Conservation (phyloP, 2,113 vertebrate genomes). For the Illadopsis cleaveri region DNA sequence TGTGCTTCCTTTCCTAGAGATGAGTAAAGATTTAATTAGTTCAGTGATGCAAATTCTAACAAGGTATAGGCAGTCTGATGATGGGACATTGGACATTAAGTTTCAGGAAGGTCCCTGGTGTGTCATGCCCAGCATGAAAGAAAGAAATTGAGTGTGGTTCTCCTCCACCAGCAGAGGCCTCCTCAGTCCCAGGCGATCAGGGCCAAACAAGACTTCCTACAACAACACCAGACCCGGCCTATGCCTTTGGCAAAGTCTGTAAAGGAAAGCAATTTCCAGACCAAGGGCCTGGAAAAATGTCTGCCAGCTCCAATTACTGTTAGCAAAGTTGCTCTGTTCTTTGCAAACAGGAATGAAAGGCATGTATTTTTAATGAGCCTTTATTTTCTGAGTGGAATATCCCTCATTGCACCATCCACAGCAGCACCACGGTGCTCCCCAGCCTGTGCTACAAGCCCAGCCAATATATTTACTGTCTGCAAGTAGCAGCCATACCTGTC, state of each 20-base stretch:
- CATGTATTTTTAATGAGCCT: not conserved
- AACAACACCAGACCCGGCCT: not conserved
- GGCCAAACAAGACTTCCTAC: not conserved
- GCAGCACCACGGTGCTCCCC: accelerated
- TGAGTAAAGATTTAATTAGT: not conserved
- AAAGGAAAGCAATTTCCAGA: not conserved
- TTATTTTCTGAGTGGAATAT: not conserved
- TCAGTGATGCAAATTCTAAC: not conserved
- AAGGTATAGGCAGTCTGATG: not conserved
- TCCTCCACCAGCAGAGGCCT: accelerated
- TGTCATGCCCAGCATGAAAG: not conserved
- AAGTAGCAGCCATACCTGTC: not conserved
- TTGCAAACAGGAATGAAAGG: not conserved
- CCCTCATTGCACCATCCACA: not conserved
- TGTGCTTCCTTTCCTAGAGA: not conserved
- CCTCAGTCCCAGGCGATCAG: accelerated
- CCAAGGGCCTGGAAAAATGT: not conserved
- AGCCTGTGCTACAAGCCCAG: not conserved
- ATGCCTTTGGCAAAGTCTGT: not conserved
- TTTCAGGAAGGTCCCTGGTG: not conserved
- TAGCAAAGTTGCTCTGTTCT: not conserved
- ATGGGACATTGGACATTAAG: accelerated
- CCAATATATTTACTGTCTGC: not conserved
- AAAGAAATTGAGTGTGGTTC: not conserved
- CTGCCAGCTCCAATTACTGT: not conserved